phyloP scores from a whole-genome alignment of 2,888 invertebrate genomes.

The Xylophagus ater region DNA sequence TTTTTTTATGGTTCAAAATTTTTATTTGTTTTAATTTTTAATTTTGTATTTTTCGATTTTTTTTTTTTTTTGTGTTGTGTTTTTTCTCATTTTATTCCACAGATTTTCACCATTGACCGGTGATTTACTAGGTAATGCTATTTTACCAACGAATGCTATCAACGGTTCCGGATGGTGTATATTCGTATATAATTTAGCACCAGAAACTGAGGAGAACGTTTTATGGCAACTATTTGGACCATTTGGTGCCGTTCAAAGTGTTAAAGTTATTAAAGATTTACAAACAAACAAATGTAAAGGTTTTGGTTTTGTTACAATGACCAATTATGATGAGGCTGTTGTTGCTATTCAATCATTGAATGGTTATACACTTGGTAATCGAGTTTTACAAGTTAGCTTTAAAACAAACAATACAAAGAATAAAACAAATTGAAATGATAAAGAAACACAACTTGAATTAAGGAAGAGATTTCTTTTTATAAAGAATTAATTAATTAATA shows the following conservation, averaged over 20 bases:
- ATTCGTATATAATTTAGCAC: slow-evolving; percentile 86
- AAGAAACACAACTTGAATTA: not conserved
- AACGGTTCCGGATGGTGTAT: slow-evolving; percentile 64
- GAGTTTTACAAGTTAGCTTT: slow-evolving; percentile 87
- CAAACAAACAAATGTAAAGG: slow-evolving; percentile 92
- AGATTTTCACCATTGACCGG: slow-evolving; percentile 75
- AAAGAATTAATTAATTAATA: not conserved
- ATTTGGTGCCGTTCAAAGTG: slow-evolving; percentile 87
- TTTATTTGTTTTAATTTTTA: not conserved
- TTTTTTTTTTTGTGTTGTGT: not conserved
- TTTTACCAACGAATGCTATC: slow-evolving; percentile 69
- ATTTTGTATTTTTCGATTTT: slow-evolving; percentile 8
- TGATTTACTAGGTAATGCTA: slow-evolving; percentile 56
- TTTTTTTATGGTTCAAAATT: not conserved
- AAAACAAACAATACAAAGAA: slow-evolving; percentile 74
- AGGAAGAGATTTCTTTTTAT: slow-evolving; percentile 1
- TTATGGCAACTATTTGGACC: slow-evolving; percentile 91
- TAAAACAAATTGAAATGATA: slow-evolving; percentile 27
- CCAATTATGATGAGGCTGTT: slow-evolving; percentile 86
- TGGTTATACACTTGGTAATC: slow-evolving; percentile 81
- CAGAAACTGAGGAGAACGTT: slow-evolving; percentile 86
- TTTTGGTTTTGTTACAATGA: slow-evolving; percentile 91
- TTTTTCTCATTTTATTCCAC: slow-evolving; percentile 27
- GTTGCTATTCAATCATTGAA: slow-evolving; percentile 86
- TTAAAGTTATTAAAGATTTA: slow-evolving; percentile 84